Percentiles rank a stretch among this genome's conserved stretches.
These are phyloP conservation scores for Glaucopsyche alexis DNA, from an alignment of 2,888 invertebrate genomes.

Conservation along the genomic window DNA sequence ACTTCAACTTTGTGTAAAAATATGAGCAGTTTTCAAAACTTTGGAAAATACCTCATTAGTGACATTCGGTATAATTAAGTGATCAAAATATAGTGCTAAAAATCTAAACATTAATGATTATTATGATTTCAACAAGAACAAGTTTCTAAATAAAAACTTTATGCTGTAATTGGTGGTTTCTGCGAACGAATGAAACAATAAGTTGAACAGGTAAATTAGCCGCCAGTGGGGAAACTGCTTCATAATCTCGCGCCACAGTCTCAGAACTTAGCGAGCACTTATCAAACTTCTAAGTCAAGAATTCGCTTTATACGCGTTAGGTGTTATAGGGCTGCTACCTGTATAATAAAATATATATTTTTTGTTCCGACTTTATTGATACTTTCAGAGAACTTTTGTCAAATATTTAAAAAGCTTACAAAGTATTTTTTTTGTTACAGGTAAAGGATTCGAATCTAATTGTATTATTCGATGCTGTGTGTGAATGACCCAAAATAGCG, in stretches of 20 bases:
- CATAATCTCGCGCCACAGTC: constrained; percentile 39
- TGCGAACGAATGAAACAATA: constrained; percentile 34
- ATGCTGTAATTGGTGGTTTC: constrained; percentile 18
- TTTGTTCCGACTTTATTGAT: neutral
- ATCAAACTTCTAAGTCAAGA: constrained; percentile 40
- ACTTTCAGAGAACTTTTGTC: neutral
- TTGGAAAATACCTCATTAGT: too few relatives aligned
- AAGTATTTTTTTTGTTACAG: neutral
- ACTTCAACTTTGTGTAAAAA: too few relatives aligned
- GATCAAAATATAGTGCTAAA: neutral
- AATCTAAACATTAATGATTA: neutral
- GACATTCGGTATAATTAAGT: too few relatives aligned
- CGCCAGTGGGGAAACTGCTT: constrained; percentile 37
- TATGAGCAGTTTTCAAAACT: too few relatives aligned
- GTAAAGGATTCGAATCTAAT: neutral
- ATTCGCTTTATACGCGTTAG: constrained; percentile 34
- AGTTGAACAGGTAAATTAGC: constrained; percentile 32
- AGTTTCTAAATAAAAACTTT: constrained; percentile 2
- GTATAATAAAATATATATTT: too few relatives aligned
- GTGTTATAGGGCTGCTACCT: neutral
- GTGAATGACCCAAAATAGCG: too few relatives aligned
- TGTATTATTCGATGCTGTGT: neutral
- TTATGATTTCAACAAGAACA: neutral
- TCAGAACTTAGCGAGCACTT: constrained; percentile 40
- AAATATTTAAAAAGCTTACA: neutral